These are phyloP conservation scores for Cyclopterus lumpus DNA, from an alignment of 2,797 vertebrate species.

Conservation along the genomic window DNA sequence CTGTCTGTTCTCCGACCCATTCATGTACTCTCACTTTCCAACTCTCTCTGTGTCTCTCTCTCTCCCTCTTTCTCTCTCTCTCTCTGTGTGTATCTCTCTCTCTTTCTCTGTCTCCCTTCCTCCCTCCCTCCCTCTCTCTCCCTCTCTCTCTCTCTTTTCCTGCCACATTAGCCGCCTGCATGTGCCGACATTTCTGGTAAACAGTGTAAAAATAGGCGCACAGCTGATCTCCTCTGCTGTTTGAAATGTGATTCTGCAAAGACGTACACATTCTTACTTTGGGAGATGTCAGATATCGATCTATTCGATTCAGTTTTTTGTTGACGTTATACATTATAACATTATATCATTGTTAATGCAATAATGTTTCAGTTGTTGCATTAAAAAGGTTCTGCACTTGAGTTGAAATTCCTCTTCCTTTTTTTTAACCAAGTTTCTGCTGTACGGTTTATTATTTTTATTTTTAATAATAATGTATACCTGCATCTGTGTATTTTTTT, in stretches of 20 bases:
- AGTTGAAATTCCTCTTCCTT: not conserved
- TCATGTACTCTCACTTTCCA: slow-evolving; percentile 69
- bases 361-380: too few species aligned
- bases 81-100: too few species aligned
- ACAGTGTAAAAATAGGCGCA: slow-evolving; percentile 40
- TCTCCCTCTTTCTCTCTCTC: too few species aligned
- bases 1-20: slow-evolving; percentile 69
- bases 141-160: slow-evolving; percentile 20
- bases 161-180: slow-evolving; percentile 1
- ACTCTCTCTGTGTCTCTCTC: not conserved
- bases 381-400: not conserved
- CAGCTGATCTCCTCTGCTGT: slow-evolving; percentile 20
- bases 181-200: slow-evolving; percentile 26
- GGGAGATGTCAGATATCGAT: not conserved
- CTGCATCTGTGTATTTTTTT: too few species aligned
- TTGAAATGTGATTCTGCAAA: slow-evolving; percentile 27
- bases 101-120: too few species aligned
- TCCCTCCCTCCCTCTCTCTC: slow-evolving; percentile 19
- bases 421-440: too few species aligned
- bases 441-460: too few species aligned
- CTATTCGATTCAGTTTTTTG: too few species aligned
- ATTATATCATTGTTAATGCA: too few species aligned
- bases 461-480: too few species aligned
- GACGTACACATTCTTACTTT: slow-evolving; percentile 14
- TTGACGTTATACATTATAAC: too few species aligned